Percentiles rank a stretch among this genome's conserved stretches.
These are phyloP conservation scores for Eumerus sabulonum DNA, from an alignment of 2,888 invertebrate species.

Conservation along the genomic window DNA sequence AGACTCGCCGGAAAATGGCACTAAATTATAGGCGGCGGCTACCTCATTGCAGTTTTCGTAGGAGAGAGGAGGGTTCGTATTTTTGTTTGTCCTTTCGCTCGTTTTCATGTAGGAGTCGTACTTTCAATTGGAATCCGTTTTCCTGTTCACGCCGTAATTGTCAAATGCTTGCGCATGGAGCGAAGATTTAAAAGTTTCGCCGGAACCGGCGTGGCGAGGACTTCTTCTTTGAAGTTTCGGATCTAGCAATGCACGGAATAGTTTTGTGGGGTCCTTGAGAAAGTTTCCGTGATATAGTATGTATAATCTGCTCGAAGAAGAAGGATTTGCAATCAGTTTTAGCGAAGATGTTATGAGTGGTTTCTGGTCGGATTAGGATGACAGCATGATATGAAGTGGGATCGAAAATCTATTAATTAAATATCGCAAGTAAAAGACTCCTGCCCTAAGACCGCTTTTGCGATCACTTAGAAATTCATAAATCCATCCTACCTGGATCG, in stretches of 20 bases:
- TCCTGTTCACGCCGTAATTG: conserved; percentile 69
- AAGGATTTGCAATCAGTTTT: conserved; percentile 57
- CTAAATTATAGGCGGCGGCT: conserved; percentile 57
- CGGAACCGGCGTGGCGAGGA: conserved; percentile 14
- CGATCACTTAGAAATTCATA: too few relatives aligned
- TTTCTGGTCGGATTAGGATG: conserved; percentile 26
- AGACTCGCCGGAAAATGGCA: conserved; percentile 27
- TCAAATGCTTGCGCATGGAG: conserved; percentile 65
- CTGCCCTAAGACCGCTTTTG: too few relatives aligned
- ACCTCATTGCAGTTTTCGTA: conserved; percentile 49
- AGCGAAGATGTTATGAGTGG: conserved; percentile 24
- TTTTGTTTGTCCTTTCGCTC: conserved; percentile 59
- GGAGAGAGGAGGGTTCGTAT: conserved; percentile 36
- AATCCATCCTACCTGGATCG: too few relatives aligned
- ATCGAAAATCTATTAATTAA: conserved; percentile 68
- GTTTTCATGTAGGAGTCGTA: conserved; percentile 29
- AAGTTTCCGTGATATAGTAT: conserved; percentile 68
- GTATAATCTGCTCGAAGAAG: conserved; percentile 64
- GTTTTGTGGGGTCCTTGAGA: conserved; percentile 56
- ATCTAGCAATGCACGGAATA: conserved; percentile 58
- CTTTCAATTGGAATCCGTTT: conserved; percentile 65
- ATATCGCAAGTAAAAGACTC: conserved; percentile 23
- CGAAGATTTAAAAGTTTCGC: conserved; percentile 65
- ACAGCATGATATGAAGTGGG: conserved; percentile 23
- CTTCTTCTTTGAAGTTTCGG: conserved; percentile 55